Conservation (phyloP, 2,888 invertebrate species). For the Thymelicus sylvestris region DNA sequence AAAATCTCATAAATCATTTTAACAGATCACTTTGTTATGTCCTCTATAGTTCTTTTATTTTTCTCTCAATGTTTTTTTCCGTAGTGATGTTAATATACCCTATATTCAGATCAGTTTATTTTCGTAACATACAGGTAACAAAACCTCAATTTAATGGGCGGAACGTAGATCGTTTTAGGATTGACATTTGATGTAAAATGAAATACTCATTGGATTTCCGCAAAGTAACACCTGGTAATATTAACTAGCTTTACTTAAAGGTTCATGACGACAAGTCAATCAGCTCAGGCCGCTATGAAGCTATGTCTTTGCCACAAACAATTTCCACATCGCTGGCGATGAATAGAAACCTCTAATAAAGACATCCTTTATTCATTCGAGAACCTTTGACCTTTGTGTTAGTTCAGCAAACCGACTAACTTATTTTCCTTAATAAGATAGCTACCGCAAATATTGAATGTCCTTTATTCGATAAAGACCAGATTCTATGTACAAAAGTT, state of each 20-base stretch:
- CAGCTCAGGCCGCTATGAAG: not conserved
- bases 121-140: too few species aligned
- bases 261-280: not conserved
- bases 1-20: too few species aligned
- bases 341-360: not conserved
- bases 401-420: slow-evolving; percentile 2
- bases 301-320: not conserved
- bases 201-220: too few species aligned
- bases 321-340: not conserved
- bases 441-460: not conserved
- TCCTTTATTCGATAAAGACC: not conserved
- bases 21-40: too few species aligned
- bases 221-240: too few species aligned
- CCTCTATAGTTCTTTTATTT: too few species aligned
- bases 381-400: slow-evolving; percentile 7
- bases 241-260: not conserved
- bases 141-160: too few species aligned
- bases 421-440: slow-evolving; percentile 6
- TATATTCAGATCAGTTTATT: too few species aligned
- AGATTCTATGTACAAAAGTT: not conserved
- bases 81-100: too few species aligned
- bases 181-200: too few species aligned
- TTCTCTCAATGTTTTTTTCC: too few species aligned
- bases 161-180: too few species aligned
- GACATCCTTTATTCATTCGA: not conserved